phyloP scores from a whole-genome alignment of 2,113 vertebrate genomes.

The Accipiter virgatus region DNA sequence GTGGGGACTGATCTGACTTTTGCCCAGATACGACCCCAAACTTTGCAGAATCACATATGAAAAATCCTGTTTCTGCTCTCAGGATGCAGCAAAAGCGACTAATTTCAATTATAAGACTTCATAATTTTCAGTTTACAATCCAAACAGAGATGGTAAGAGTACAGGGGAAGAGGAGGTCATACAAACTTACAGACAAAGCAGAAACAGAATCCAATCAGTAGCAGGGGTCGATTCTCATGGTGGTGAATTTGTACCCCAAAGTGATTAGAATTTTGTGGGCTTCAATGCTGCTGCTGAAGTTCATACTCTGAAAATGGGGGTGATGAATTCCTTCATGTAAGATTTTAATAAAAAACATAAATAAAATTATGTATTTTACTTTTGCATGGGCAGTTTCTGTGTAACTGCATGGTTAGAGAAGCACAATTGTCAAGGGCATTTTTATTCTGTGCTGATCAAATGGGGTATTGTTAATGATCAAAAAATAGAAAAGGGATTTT shows the following conservation, averaged over 20 bases:
- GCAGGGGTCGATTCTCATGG: background rate
- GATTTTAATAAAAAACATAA: background rate
- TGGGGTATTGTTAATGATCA: background rate
- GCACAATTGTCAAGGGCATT: background rate
- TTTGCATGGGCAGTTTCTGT: background rate
- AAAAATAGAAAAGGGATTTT: background rate
- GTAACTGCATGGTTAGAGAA: background rate
- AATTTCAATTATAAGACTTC: background rate
- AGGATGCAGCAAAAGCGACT: background rate
- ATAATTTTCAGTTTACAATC: background rate
- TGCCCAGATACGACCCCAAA: background rate
- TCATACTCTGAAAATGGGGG: background rate
- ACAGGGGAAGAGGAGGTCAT: background rate
- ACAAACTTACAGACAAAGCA: background rate
- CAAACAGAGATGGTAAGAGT: background rate
- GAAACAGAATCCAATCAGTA: background rate
- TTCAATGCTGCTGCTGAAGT: background rate
- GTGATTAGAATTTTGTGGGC: background rate
- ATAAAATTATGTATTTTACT: background rate
- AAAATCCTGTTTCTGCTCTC: background rate
- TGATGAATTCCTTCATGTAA: background rate
- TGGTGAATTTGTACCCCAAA: background rate
- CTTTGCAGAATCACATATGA: background rate
- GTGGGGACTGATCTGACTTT: background rate
- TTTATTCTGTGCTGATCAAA: background rate